These are phyloP conservation scores for Cyanoliseus patagonus DNA, from an alignment of 2,113 vertebrate species.

Conservation along the genomic window DNA sequence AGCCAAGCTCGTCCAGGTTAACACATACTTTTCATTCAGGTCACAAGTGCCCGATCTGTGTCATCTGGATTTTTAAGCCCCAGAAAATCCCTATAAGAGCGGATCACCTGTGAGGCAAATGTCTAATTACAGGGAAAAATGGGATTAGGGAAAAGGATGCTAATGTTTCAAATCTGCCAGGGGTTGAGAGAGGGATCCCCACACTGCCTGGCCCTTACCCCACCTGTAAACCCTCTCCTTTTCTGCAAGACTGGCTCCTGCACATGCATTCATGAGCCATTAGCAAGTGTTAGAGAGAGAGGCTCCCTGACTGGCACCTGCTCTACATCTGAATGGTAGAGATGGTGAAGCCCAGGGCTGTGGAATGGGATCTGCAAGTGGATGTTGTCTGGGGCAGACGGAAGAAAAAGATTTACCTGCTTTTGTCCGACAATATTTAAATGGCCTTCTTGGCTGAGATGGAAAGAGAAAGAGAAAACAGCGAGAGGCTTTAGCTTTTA, in stretches of 20 bases:
- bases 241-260: background rate
- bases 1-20: background rate
- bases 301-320: conserved; percentile 29
- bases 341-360: background rate
- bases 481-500: background rate
- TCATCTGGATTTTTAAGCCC: background rate
- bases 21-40: background rate
- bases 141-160: background rate
- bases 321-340: conserved; percentile 60
- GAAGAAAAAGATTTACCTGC: conserved; percentile 62
- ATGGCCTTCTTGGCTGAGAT: background rate
- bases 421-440: conserved; percentile 44
- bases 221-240: background rate
- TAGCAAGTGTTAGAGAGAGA: conserved; percentile 51
- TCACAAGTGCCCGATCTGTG: background rate
- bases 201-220: background rate
- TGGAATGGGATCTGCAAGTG: conserved; percentile 55
- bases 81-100: background rate
- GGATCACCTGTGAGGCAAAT: background rate
- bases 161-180: background rate
- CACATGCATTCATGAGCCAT: conserved; percentile 7
- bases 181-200: background rate
- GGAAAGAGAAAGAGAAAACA: background rate
- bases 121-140: background rate
- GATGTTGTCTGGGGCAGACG: conserved; percentile 42